phyloP scores from a whole-genome alignment of 2,888 invertebrate species.

The Apomyelois bistriatella region DNA sequence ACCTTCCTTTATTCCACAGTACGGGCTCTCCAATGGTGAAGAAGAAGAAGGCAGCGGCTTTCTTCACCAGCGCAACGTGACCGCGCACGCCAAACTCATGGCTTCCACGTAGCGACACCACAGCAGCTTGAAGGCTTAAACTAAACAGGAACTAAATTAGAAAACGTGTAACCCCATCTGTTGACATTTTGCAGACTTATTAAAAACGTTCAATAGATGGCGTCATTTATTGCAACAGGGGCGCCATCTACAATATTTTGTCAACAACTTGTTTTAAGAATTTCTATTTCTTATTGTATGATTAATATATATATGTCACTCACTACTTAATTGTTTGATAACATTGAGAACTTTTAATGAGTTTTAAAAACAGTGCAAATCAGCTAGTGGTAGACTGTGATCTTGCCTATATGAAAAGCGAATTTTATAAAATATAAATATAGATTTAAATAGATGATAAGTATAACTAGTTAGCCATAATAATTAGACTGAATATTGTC shows the following conservation, averaged over 20 bases:
- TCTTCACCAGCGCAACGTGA: slow-evolving; percentile 92
- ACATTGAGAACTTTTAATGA: too few relatives aligned
- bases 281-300: too few relatives aligned
- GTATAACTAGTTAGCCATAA: slow-evolving; percentile 1
- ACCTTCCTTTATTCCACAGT: slow-evolving; percentile 50
- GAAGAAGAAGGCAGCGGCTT: slow-evolving; percentile 85
- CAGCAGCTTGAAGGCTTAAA: not conserved
- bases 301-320: too few relatives aligned
- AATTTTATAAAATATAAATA: not conserved
- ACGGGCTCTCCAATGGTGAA: slow-evolving; percentile 62
- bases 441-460: not conserved
- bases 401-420: not conserved
- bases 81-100: slow-evolving; percentile 90
- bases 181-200: not conserved
- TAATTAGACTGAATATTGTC: slow-evolving; percentile 8
- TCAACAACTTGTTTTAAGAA: too few relatives aligned
- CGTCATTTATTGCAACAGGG: not conserved
- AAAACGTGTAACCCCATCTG: not conserved
- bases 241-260: not conserved
- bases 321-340: too few relatives aligned
- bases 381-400: not conserved
- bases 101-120: slow-evolving; percentile 85
- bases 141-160: not conserved
- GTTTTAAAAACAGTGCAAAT: not conserved
- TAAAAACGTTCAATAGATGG: not conserved